Conservation (phyloP, 2,797 vertebrate genomes). For the Myotis findleyi region DNA sequence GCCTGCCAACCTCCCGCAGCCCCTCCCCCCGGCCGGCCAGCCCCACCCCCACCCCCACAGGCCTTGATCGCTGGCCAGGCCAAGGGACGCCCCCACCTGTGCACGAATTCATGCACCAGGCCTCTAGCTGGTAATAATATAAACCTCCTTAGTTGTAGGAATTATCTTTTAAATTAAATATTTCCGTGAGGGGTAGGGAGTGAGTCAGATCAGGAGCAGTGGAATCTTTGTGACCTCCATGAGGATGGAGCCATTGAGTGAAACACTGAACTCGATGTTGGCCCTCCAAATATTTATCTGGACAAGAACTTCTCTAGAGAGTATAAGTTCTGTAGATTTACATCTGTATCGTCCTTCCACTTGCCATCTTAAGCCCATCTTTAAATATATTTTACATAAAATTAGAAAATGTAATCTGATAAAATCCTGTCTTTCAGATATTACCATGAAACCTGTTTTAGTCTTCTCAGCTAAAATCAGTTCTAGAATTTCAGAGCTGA, state of each 20-base stretch:
- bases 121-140: background rate
- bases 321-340: background rate
- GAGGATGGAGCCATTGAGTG: background rate
- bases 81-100: too few relatives aligned
- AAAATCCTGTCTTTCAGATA: background rate
- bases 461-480: constrained; percentile 13
- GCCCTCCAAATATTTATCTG: background rate
- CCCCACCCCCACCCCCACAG: too few relatives aligned
- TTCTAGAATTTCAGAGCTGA: constrained; percentile 36
- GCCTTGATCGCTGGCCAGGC: too few relatives aligned
- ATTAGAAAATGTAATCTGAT: background rate
- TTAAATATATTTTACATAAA: constrained; percentile 2
- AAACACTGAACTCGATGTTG: background rate
- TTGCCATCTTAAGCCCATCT: background rate
- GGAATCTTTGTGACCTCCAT: background rate
- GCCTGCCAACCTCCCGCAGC: too few relatives aligned
- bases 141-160: background rate
- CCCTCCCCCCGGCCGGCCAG: too few relatives aligned
- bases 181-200: background rate
- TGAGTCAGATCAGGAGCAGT: background rate
- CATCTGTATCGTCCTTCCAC: background rate
- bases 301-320: background rate
- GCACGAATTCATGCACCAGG: too few relatives aligned
- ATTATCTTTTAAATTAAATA: constrained; percentile 44
- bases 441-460: background rate